A percentile compares a stretch with the other conserved stretches of the same genome.
Conservation (phyloP, 2,888 invertebrate species). For the Agrochola circellaris region DNA sequence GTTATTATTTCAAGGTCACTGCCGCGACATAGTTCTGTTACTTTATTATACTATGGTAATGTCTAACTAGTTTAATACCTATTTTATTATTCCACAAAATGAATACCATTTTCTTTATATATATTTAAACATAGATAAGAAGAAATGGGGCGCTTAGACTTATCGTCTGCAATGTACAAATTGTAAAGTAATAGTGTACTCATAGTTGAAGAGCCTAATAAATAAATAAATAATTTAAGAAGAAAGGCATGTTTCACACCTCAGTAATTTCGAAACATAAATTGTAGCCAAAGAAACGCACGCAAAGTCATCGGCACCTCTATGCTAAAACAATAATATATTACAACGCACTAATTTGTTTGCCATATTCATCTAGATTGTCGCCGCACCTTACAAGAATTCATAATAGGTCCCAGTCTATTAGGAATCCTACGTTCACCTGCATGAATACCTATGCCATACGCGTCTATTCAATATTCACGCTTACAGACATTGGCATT, state of each 20-base stretch:
- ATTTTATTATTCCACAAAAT: background rate
- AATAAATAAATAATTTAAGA: background rate
- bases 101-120: background rate
- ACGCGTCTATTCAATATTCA: slow-evolving; percentile 33
- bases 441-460: slow-evolving; percentile 28
- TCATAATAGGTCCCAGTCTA: slow-evolving; percentile 2
- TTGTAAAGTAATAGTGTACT: too few relatives aligned
- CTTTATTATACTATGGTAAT: too few relatives aligned
- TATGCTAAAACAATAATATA: background rate
- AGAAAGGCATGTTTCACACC: background rate
- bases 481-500: slow-evolving; percentile 43
- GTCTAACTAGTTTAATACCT: background rate
- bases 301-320: background rate
- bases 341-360: background rate
- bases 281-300: background rate
- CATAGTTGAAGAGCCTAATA: too few relatives aligned
- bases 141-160: too few relatives aligned
- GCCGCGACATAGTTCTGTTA: too few relatives aligned
- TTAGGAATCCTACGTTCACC: slow-evolving; percentile 8
- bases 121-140: background rate
- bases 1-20: too few relatives aligned
- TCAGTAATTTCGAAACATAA: background rate
- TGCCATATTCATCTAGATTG: slow-evolving; percentile 1
- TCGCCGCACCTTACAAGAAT: background rate
- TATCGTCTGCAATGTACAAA: too few relatives aligned